Conservation (phyloP, 2,888 invertebrate species). For the Nesidiocoris tenuis region DNA sequence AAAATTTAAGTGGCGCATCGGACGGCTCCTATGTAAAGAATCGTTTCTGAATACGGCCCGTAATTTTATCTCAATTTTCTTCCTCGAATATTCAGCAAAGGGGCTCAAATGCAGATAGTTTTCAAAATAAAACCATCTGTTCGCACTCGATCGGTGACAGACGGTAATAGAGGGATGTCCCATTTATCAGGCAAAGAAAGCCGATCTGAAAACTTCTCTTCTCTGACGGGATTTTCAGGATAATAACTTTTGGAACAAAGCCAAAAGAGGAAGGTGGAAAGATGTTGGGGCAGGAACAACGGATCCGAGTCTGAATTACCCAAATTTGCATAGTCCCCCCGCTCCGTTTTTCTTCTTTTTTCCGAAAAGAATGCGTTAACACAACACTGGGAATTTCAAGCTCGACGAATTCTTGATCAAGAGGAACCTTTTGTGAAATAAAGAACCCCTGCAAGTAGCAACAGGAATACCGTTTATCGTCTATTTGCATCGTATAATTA, state of each 20-base stretch:
- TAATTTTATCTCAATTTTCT: too few species aligned
- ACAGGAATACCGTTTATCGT: conserved; percentile 36
- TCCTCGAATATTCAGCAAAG: too few species aligned
- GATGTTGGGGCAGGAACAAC: neutral
- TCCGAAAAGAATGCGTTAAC: neutral
- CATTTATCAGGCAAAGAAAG: neutral
- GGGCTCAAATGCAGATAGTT: neutral
- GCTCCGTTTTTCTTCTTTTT: too few species aligned
- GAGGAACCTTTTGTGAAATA: neutral
- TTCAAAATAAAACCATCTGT: neutral
- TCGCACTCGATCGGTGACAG: neutral
- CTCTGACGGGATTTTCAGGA: neutral
- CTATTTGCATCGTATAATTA: conserved; percentile 48
- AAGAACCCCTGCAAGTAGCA: conserved; percentile 11
- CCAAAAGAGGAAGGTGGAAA: neutral
- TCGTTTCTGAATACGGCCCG: too few species aligned
- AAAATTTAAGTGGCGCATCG: too few species aligned
- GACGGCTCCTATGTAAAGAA: too few species aligned
- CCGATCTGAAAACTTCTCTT: neutral
- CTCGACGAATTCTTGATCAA: conserved; percentile 4
- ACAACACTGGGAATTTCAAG: conserved; percentile 2
- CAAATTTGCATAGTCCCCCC: neutral
- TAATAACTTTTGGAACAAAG: neutral
- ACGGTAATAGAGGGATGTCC: neutral
- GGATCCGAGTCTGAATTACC: neutral